phyloP scores from a whole-genome alignment of 2,888 invertebrate genomes.

The Calliphora vomitoria region DNA sequence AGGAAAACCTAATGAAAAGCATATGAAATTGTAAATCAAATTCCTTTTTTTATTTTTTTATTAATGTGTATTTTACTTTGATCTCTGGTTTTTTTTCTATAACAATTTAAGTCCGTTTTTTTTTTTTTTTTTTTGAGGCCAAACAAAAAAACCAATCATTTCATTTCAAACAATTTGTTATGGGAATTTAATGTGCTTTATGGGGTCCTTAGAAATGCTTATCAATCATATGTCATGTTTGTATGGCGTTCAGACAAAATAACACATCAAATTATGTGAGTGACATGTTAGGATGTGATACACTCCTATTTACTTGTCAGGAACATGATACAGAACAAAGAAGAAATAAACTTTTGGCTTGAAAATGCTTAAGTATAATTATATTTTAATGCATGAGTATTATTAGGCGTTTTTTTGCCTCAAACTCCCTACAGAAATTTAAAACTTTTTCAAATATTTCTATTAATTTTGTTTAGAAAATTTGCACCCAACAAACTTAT shows the following conservation, averaged over 20 bases:
- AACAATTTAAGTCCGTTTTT: neutral
- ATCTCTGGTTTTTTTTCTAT: neutral
- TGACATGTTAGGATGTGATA: slow-evolving; percentile 17
- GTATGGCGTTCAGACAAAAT: slow-evolving; percentile 17
- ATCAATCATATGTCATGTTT: slow-evolving; percentile 61
- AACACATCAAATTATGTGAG: slow-evolving; percentile 2
- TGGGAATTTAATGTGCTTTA: slow-evolving; percentile 11
- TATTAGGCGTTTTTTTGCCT: neutral
- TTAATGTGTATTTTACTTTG: neutral
- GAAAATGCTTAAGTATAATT: neutral
- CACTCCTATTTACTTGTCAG: neutral
- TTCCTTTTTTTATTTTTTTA: neutral
- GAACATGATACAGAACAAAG: neutral
- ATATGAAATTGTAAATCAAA: neutral
- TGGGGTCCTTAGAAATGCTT: slow-evolving; percentile 9
- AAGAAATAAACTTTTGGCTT: neutral
- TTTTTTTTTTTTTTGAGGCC: neutral
- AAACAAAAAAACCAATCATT: slow-evolving; percentile 1
- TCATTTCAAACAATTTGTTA: slow-evolving; percentile 36
- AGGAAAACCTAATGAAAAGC: slow-evolving; percentile 5
- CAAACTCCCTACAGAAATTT: slow-evolving; percentile 2
- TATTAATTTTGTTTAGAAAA: neutral
- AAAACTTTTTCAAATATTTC: neutral
- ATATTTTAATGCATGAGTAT: slow-evolving; percentile 15
- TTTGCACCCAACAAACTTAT: slow-evolving; percentile 21